Evolutionary conservation across 2,888 invertebrate species (phyloP).

Genomic region (Ptilodon capucinus): DNA sequence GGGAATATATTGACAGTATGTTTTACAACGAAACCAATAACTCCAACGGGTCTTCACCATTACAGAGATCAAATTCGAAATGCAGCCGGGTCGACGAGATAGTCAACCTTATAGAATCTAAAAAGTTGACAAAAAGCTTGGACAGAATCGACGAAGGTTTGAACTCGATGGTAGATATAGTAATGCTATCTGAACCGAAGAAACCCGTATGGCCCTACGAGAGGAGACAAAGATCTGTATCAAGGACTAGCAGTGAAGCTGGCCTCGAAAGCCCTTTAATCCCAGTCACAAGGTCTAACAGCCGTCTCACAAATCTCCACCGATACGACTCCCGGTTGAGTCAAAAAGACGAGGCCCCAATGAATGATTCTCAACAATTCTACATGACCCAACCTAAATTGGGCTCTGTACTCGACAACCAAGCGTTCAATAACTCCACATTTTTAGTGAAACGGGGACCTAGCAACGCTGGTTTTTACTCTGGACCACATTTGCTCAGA

Average conservation of each 20-base stretch:
- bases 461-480: constrained; percentile 85
- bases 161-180: constrained; percentile 87
- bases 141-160: constrained; percentile 90
- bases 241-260: constrained; percentile 66
- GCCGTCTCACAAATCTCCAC: constrained; percentile 39
- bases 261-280: constrained; percentile 66
- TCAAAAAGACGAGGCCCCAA: constrained; percentile 53
- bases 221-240: constrained; percentile 66
- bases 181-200: constrained; percentile 83
- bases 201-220: constrained; percentile 70
- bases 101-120: constrained; percentile 82
- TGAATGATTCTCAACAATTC: constrained; percentile 61
- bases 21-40: constrained; percentile 79
- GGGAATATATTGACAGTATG: constrained; percentile 83
- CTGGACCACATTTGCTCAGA: constrained; percentile 78
- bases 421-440: constrained; percentile 72
- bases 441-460: constrained; percentile 85
- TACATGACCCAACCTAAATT: constrained; percentile 61
- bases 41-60: constrained; percentile 40
- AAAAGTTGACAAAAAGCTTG: constrained; percentile 87
- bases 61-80: constrained; percentile 61
- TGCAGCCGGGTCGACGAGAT: constrained; percentile 75
- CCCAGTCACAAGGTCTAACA: constrained; percentile 60
- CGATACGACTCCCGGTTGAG: constrained; percentile 57
- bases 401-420: constrained; percentile 59